A percentile compares a stretch with the other conserved stretches of the same genome.
Evolutionary conservation across 35 echinoderm and acorn worm species (phyloP).

Genomic region (Stichopus chloronotus): DNA sequence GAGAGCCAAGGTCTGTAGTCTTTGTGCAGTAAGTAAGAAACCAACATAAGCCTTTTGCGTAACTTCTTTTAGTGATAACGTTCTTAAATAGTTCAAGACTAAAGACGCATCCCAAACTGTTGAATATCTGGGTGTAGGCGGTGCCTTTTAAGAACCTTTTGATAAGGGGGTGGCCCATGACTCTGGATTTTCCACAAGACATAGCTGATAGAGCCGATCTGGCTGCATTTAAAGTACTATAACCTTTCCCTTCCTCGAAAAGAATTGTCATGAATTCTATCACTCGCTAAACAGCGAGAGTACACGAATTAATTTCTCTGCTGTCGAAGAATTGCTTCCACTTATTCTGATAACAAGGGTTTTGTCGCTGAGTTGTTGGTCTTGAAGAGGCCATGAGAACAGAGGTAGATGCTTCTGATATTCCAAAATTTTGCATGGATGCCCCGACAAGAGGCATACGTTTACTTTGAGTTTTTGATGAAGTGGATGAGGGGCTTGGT

Average conservation of each 20-base stretch:
- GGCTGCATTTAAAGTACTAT: background rate
- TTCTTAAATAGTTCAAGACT: conserved; percentile 16
- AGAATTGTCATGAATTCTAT: conserved; percentile 8
- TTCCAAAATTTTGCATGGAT: background rate
- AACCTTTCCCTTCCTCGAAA: background rate
- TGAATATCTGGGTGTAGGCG: background rate
- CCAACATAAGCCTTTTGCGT: conserved; percentile 1
- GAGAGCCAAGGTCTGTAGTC: background rate
- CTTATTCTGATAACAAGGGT: conserved; percentile 1
- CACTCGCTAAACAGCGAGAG: background rate
- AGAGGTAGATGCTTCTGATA: background rate
- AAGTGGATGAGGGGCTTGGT: conserved; percentile 7
- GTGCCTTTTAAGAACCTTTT: background rate
- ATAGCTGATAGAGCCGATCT: background rate
- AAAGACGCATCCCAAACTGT: conserved; percentile 3
- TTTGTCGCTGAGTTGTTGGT: conserved; percentile 5
- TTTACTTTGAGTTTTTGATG: background rate
- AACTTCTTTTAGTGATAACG: background rate
- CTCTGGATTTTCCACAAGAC: background rate
- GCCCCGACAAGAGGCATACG: background rate
- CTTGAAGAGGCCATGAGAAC: background rate
- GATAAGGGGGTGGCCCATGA: background rate
- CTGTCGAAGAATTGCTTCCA: background rate
- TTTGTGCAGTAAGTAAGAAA: background rate
- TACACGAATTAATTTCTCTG: conserved; percentile 11